Conservation (phyloP, 1,140 invertebrate genomes). For the Megalonaias nervosa region DNA sequence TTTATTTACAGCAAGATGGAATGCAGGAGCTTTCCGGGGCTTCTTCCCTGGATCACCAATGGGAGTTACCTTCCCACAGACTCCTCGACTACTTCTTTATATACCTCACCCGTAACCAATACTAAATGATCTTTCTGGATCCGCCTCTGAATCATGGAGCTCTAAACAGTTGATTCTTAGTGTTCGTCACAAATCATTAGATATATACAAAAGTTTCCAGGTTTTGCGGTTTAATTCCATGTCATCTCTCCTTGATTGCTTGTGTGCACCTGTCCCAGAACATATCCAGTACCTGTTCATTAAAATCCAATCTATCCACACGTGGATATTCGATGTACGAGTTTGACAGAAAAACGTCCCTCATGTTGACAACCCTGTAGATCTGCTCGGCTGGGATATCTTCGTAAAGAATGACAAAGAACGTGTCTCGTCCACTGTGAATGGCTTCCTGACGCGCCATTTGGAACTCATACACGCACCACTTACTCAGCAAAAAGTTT, state of each 20-base stretch:
- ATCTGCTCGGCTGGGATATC: constrained; percentile 29
- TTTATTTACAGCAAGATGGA: too few species aligned
- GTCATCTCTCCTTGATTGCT: neutral
- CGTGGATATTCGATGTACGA: constrained; percentile 35
- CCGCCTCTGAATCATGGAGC: too few species aligned
- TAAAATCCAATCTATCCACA: neutral
- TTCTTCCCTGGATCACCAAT: too few species aligned
- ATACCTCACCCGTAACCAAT: too few species aligned
- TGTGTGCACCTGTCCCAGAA: constrained; percentile 9
- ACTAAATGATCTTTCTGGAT: too few species aligned
- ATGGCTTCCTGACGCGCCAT: constrained; percentile 44
- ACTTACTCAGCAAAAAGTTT: constrained; percentile 77
- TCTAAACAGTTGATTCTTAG: too few species aligned
- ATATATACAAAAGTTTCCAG: neutral
- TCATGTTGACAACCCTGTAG: constrained; percentile 9
- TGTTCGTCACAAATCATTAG: too few species aligned
- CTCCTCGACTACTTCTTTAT: too few species aligned
- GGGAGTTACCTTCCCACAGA: too few species aligned
- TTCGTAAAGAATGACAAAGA: constrained; percentile 38
- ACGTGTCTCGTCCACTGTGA: constrained; percentile 32
- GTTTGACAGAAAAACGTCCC: constrained; percentile 30
- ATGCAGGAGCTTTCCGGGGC: too few species aligned
- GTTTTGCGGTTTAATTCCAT: neutral
- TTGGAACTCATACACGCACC: constrained; percentile 77
- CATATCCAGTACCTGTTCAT: neutral